Percentiles rank a stretch among this genome's conserved stretches.
Evolutionary conservation across 2,888 invertebrate genomes (phyloP).

Genomic region (Melanophora roralis): DNA sequence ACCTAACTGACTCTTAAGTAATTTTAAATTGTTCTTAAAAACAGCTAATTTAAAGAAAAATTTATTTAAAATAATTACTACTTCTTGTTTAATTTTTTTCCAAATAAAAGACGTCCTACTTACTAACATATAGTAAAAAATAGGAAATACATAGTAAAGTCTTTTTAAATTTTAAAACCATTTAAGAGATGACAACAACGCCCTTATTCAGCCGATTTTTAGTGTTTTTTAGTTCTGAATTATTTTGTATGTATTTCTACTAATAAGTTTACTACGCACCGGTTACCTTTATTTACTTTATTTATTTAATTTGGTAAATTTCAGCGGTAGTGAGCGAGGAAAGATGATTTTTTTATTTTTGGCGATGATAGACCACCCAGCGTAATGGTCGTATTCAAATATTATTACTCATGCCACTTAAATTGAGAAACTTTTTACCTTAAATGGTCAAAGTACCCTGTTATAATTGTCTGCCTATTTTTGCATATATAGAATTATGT

Average conservation of each 20-base stretch:
- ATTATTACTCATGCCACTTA: background rate
- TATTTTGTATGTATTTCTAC: slow-evolving; percentile 31
- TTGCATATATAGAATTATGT: slow-evolving; percentile 2
- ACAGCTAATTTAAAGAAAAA: no score
- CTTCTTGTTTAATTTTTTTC: no score
- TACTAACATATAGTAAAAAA: no score
- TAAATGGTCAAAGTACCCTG: slow-evolving; percentile 54
- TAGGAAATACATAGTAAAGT: no score
- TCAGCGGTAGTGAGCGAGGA: background rate
- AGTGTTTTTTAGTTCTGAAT: slow-evolving; percentile 15
- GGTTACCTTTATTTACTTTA: slow-evolving; percentile 37
- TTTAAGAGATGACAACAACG: no score
- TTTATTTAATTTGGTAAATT: background rate
- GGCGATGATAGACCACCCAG: background rate
- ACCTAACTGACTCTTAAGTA: no score
- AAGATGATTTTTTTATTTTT: slow-evolving; percentile 6
- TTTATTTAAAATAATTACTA: no score
- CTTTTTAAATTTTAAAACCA: no score
- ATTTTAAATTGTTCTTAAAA: no score
- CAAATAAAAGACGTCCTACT: no score
- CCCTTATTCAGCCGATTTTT: no score
- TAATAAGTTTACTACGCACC: slow-evolving; percentile 31
- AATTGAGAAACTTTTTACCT: slow-evolving; percentile 18
- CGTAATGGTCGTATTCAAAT: background rate
- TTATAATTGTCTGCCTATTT: slow-evolving; percentile 15